phyloP scores from a whole-genome alignment of 2,888 invertebrate species.

The Ecdyonurus torrentis region DNA sequence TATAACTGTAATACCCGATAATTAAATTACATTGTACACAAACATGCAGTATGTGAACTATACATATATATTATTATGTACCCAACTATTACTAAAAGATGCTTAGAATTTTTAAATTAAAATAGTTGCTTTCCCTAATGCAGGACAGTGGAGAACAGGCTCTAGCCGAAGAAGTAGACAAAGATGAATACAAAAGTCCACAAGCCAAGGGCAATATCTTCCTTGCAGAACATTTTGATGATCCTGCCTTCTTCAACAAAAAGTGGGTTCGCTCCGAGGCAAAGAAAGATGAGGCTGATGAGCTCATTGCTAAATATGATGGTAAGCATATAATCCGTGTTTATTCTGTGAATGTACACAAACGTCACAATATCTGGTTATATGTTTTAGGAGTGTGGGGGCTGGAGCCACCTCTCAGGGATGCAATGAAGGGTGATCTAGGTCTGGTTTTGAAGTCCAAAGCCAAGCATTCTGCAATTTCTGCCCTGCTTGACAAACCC shows the following conservation, averaged over 20 bases:
- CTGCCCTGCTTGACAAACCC: constrained; percentile 55
- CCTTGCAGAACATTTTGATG: constrained; percentile 78
- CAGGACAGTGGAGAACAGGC: no score
- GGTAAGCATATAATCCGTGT: constrained; percentile 30
- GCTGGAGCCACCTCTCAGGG: constrained; percentile 57
- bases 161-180: constrained; percentile 27
- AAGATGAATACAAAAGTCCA: constrained; percentile 53
- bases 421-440: constrained; percentile 64
- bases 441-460: constrained; percentile 84
- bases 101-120: no score
- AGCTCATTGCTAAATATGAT: constrained; percentile 87
- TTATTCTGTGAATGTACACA: no score
- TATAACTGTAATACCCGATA: no score
- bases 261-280: constrained; percentile 80
- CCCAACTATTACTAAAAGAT: no score
- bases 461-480: constrained; percentile 92
- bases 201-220: constrained; percentile 42
- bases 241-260: constrained; percentile 48
- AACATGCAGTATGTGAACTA: no score
- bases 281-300: constrained; percentile 72
- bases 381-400: constrained; percentile 38
- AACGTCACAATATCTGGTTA: no score
- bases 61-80: no score
- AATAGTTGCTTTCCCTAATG: no score
- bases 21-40: no score